A percentile compares a stretch with the other conserved stretches of the same genome.
These are phyloP conservation scores for Coptodon rendalli DNA, from an alignment of 2,113 vertebrate species.

Conservation along the genomic window DNA sequence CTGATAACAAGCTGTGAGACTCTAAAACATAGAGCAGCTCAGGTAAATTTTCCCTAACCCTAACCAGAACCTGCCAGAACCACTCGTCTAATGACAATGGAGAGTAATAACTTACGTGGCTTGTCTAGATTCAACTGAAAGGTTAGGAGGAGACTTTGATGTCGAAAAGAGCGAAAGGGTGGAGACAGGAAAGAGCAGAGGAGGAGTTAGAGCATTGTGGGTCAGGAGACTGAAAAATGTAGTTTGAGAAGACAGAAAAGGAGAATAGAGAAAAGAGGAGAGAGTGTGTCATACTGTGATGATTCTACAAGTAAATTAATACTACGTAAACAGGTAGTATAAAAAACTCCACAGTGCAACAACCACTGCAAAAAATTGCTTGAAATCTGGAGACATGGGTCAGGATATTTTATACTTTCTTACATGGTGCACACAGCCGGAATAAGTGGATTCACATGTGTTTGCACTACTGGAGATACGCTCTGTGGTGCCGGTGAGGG, in stretches of 20 bases:
- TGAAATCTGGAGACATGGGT: not conserved
- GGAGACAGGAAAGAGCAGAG: slow-evolving; percentile 24
- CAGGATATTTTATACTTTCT: not conserved
- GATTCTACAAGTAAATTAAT: not conserved
- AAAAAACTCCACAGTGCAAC: not conserved
- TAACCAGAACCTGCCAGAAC: not conserved
- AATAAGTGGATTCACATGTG: not conserved
- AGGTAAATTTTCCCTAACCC: not conserved
- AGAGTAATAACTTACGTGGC: not conserved
- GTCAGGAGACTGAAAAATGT: not conserved
- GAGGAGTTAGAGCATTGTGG: not conserved
- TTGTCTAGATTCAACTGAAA: not conserved
- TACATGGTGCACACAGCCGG: not conserved
- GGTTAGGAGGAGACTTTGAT: not conserved
- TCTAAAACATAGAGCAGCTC: not conserved
- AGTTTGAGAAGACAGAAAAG: not conserved
- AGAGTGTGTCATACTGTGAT: not conserved
- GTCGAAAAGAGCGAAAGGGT: not conserved
- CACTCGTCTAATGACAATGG: not conserved
- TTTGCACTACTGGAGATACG: not conserved
- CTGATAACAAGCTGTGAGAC: not conserved
- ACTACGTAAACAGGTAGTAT: not conserved
- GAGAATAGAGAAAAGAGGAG: not conserved
- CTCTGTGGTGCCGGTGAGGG: not conserved
- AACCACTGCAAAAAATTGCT: not conserved